phyloP scores from a whole-genome alignment of 2,888 invertebrate species.

The Cordilura impudica region DNA sequence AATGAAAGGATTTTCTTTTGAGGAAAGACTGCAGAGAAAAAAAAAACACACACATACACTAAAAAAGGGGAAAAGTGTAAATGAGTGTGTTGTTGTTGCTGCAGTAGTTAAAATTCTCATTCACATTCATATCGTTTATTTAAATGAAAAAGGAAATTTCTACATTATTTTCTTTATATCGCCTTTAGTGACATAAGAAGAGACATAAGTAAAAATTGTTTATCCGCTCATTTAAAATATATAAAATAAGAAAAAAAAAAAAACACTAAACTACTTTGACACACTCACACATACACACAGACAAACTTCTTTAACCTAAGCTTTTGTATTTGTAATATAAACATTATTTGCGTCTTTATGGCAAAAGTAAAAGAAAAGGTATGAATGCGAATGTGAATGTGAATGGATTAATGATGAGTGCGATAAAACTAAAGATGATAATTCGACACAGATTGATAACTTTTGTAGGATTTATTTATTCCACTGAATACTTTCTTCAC shows the following conservation, averaged over 20 bases:
- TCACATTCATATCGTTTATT: constrained; percentile 42
- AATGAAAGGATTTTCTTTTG: constrained; percentile 48
- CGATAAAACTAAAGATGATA: constrained; percentile 62
- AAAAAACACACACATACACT: constrained; percentile 20
- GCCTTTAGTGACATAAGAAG: constrained; percentile 61
- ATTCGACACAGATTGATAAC: constrained; percentile 64
- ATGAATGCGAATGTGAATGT: constrained; percentile 23
- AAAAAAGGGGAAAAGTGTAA: constrained; percentile 51
- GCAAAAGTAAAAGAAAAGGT: background rate
- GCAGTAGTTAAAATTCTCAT: constrained; percentile 1
- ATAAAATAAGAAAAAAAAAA: constrained; percentile 19
- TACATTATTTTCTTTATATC: constrained; percentile 34
- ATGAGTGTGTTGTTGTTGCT: constrained; percentile 43
- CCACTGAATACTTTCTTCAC: constrained; percentile 38
- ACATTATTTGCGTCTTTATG: constrained; percentile 27
- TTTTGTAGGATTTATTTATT: constrained; percentile 58
- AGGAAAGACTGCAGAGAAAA: background rate
- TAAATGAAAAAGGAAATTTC: constrained; percentile 60
- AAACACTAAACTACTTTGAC: constrained; percentile 17
- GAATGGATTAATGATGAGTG: constrained; percentile 55
- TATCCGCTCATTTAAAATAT: constrained; percentile 53
- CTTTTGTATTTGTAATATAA: constrained; percentile 12
- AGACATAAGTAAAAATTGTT: constrained; percentile 63
- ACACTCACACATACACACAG: too few relatives aligned
- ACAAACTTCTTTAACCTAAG: constrained; percentile 28